A percentile compares a stretch with the other conserved stretches of the same genome.
phyloP scores from a whole-genome alignment of 2,888 invertebrate species.

The Dascillus cervinus region DNA sequence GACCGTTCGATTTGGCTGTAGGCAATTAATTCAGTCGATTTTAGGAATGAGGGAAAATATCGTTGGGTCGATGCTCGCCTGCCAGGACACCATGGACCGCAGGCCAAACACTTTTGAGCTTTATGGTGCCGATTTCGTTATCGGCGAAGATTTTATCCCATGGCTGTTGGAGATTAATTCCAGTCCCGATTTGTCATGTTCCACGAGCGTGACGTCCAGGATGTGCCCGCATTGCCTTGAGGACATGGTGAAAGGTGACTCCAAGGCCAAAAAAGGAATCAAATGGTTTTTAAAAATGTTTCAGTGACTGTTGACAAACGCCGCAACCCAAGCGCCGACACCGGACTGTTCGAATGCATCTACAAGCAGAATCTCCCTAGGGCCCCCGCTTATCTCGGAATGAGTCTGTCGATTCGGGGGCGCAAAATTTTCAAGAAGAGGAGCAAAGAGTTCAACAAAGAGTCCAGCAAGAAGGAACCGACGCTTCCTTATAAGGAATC shows the following conservation, averaged over 20 bases:
- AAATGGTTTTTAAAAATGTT: slow-evolving; percentile 32
- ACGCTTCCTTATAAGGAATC: slow-evolving; percentile 16
- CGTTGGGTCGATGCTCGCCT: slow-evolving; percentile 75
- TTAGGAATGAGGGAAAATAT: slow-evolving; percentile 42
- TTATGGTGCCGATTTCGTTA: slow-evolving; percentile 93
- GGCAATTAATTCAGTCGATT: slow-evolving; percentile 5
- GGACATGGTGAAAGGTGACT: slow-evolving; percentile 83
- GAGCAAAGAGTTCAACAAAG: slow-evolving; percentile 21
- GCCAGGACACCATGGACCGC: slow-evolving; percentile 78
- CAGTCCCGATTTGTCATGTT: slow-evolving; percentile 86
- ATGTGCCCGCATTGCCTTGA: slow-evolving; percentile 83
- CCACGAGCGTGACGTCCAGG: slow-evolving; percentile 80
- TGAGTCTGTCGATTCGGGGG: slow-evolving; percentile 62
- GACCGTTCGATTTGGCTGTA: too few relatives aligned
- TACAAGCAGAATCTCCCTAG: slow-evolving; percentile 72
- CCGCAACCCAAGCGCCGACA: slow-evolving; percentile 63
- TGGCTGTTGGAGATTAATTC: slow-evolving; percentile 95
- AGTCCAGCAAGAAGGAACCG: slow-evolving; percentile 20
- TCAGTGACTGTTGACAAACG: slow-evolving; percentile 72
- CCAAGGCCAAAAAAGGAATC: too few relatives aligned
- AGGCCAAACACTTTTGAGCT: slow-evolving; percentile 81
- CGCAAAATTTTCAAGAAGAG: slow-evolving; percentile 49
- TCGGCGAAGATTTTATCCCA: slow-evolving; percentile 78
- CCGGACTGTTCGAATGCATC: slow-evolving; percentile 72
- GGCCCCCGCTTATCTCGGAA: slow-evolving; percentile 73